These are phyloP conservation scores for Neolamprologus sp. DNA, from an alignment of 2,113 vertebrate species.

Conservation along the genomic window DNA sequence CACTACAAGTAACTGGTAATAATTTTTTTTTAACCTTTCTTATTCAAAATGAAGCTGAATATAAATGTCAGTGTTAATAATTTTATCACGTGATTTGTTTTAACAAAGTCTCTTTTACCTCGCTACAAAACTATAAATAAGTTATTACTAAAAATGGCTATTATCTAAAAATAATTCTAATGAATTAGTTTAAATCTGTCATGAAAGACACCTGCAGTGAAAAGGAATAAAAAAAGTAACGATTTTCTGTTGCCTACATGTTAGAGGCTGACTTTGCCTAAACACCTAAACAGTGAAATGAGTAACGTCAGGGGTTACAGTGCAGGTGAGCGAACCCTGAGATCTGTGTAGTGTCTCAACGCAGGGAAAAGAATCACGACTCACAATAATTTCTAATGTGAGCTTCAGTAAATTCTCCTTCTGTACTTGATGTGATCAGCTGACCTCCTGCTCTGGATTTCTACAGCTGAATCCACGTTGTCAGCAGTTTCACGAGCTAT, in stretches of 20 bases:
- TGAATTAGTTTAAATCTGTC: neutral
- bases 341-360: neutral
- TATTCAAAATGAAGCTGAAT: neutral
- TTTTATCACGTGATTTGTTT: neutral
- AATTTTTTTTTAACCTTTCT: neutral
- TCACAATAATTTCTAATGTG: neutral
- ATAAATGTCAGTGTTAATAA: neutral
- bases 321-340: neutral
- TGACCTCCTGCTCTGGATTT: neutral
- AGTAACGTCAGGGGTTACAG: neutral
- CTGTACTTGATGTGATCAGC: neutral
- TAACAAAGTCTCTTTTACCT: rapidly evolving
- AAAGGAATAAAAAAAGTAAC: neutral
- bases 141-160: neutral
- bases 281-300: neutral
- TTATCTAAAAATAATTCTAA: neutral
- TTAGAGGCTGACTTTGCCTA: neutral
- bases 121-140: neutral
- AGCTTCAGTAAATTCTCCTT: neutral
- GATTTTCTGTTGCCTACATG: neutral
- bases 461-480: neutral
- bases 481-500: neutral
- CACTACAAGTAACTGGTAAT: neutral
- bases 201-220: neutral
- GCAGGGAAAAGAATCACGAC: neutral